Evolutionary conservation across 2,797 vertebrate species (phyloP).

Genomic region (Crenichthys baileyi): DNA sequence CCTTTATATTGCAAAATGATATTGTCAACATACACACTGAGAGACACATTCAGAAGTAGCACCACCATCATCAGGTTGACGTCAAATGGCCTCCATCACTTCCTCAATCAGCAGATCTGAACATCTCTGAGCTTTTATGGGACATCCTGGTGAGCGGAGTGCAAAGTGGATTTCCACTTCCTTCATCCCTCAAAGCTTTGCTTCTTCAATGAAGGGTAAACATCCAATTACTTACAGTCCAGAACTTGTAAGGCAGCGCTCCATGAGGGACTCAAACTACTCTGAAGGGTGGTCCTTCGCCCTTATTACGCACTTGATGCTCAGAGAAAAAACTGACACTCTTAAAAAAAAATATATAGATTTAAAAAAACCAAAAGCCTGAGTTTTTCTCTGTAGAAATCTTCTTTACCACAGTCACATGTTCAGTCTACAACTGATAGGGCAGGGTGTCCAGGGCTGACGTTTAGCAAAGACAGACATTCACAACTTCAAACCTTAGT

Average conservation of each 20-base stretch:
- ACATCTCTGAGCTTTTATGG: slow-evolving; percentile 63
- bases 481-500: slow-evolving; percentile 29
- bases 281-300: slow-evolving; percentile 54
- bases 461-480: slow-evolving; percentile 2
- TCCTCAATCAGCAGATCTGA: slow-evolving; percentile 66
- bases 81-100: slow-evolving; percentile 66
- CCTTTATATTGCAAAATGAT: slow-evolving; percentile 49
- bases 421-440: slow-evolving; percentile 18
- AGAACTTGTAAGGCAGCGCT: slow-evolving; percentile 58
- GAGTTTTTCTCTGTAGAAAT: slow-evolving; percentile 29
- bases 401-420: slow-evolving; percentile 25
- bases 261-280: slow-evolving; percentile 57
- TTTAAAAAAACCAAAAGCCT: slow-evolving; percentile 42
- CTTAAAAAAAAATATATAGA: slow-evolving; percentile 41
- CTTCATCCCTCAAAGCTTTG: slow-evolving; percentile 72
- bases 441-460: slow-evolving; percentile 10
- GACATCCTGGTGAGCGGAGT: slow-evolving; percentile 61
- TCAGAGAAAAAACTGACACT: slow-evolving; percentile 57
- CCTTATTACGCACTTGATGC: slow-evolving; percentile 65
- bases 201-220: slow-evolving; percentile 71
- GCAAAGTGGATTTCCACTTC: slow-evolving; percentile 65
- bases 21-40: slow-evolving; percentile 49
- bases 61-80: slow-evolving; percentile 62
- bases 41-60: slow-evolving; percentile 54
- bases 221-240: slow-evolving; percentile 74